Evolutionary conservation across 53 echinoderm and acorn worm species (phyloP), one percentile per base, ranked within the genome.

Genomic region (Patiria pectinifera): DNA sequence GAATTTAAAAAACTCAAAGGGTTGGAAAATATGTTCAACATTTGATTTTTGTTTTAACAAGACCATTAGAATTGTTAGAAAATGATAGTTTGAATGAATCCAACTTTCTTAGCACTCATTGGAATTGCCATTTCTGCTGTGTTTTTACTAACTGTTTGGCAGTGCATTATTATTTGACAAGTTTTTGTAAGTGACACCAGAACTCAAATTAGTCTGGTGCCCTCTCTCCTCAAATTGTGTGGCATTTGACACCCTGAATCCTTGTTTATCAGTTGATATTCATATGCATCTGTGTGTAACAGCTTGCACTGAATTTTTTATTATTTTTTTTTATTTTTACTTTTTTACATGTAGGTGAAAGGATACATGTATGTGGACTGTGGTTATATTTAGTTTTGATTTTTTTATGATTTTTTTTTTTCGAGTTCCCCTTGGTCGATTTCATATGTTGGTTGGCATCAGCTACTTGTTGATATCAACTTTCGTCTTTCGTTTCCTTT

Each of bases 331-430:
- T 66, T 75, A 48, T 53, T 90, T 90, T 62, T 21, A 10, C n/a
- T 14, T 83, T 83, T 85, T 46, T 78, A 77, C 63, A 78, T 90
- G 90, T 90, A 90, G 90, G 90, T 90, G 90, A 90, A 90, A 90
- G 90, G 90, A 90, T 90, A 84, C 84, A 66, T 84, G 84, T 84
- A 90, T 90, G 90, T 90, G 80, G 81, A 90, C 90, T 90, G 90
- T 90, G 90, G 90, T 90, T 90, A 84, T 66, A 84, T 66, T 84
- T 62, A 84, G 84, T 90, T 89, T 90, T 79, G 23, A 60, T 78
- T 90, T 80, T 46, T 69, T 80, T 90, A 69, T 87, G 24, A 76
- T 78, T 87, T 43, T 87, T 81, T 35, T 89, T 87, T 90, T 90
- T 26, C 46, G 13, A 90, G 77, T n/a, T 61, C 79, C 89, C 89